Evolutionary conservation across 2,113 vertebrate genomes (phyloP).

Genomic region (Sclerurus mexicanus): DNA sequence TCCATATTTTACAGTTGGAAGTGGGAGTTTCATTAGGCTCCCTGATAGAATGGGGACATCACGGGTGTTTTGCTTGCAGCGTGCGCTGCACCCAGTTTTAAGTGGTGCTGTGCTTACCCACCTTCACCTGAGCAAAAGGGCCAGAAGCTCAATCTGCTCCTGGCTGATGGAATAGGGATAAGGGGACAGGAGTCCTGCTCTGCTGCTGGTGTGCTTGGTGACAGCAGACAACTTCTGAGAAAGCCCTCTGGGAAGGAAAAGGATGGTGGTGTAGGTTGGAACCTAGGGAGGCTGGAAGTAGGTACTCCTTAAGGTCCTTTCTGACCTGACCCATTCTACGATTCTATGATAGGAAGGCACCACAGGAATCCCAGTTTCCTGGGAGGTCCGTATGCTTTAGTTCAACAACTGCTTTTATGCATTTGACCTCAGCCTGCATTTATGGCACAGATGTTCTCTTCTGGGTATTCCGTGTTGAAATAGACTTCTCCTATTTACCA

Average conservation of each 20-base stretch:
- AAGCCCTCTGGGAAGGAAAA: background rate
- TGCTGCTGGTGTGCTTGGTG: background rate
- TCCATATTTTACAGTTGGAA: background rate
- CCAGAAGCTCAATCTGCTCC: background rate
- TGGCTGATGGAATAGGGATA: accelerated
- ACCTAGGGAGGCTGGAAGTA: background rate
- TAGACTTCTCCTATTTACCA: background rate
- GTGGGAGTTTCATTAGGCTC: background rate
- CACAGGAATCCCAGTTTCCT: background rate
- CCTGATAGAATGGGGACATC: background rate
- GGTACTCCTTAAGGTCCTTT: background rate
- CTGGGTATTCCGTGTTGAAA: background rate
- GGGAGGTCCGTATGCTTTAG: background rate
- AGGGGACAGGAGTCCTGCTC: background rate
- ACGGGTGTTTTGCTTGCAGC: background rate
- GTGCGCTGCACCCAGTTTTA: background rate
- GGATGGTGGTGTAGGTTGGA: background rate
- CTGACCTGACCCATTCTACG: background rate
- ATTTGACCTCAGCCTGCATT: background rate
- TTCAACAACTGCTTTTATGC: background rate
- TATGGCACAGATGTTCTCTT: background rate
- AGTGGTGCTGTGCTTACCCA: background rate
- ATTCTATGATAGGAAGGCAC: accelerated
- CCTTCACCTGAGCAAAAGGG: background rate
- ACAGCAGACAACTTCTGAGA: background rate